phyloP scores from a whole-genome alignment of 2,888 invertebrate species.

The Apamea monoglypha region DNA sequence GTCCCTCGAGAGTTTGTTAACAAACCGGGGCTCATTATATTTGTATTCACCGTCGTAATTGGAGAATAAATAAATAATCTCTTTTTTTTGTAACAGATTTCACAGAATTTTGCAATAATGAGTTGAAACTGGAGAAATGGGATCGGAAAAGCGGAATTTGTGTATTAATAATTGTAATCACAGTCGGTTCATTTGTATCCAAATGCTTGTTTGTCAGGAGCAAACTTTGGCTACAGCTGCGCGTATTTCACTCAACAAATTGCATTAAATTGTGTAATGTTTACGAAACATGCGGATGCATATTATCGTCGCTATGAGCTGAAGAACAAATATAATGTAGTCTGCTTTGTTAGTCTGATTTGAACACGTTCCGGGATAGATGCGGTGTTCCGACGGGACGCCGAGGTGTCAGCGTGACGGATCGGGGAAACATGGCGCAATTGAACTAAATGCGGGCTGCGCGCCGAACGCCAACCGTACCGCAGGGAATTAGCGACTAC shows the following conservation, averaged over 20 bases:
- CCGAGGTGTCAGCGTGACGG: constrained; percentile 58
- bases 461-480: constrained; percentile 27
- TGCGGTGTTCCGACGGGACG: constrained; percentile 38
- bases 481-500: constrained; percentile 32
- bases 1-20: constrained; percentile 6
- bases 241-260: constrained; percentile 40
- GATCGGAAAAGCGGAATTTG: background rate
- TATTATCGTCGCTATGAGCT: constrained; percentile 23
- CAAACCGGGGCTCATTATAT: constrained; percentile 28
- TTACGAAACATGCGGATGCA: constrained; percentile 42
- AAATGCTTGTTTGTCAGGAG: constrained; percentile 35
- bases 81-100: constrained; percentile 12
- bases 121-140: background rate
- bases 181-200: constrained; percentile 29
- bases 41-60: constrained; percentile 42
- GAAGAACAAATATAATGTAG: constrained; percentile 43
- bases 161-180: constrained; percentile 19
- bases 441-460: constrained; percentile 38
- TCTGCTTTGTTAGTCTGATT: constrained; percentile 57
- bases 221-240: constrained; percentile 22
- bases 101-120: constrained; percentile 11
- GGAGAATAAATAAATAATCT: constrained; percentile 27
- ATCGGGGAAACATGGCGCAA: constrained; percentile 60
- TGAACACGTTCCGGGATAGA: constrained; percentile 52
- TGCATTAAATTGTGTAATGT: constrained; percentile 35